Evolutionary conservation across 2,888 invertebrate genomes (phyloP), one percentile per base, ranked within the genome.

Genomic region (Plebejus anna): DNA sequence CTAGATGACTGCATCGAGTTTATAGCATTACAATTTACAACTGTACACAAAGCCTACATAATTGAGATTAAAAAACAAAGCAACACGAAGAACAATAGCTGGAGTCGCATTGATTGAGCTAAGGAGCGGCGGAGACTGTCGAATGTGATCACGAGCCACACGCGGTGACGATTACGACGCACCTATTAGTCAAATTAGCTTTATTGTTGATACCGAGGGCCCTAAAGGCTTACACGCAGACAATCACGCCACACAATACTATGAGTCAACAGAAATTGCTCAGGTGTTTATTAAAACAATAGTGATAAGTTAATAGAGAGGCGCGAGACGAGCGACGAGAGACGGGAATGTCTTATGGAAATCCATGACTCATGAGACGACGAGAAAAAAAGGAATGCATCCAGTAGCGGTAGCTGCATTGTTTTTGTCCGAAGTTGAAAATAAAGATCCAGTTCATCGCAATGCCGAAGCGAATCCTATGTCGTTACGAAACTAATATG

Each of bases 181-280:
- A 90, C 90, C 92, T 92, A 94, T 93, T 93, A 94, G 94, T 92
- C 93, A 94, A 94, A 94, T 94, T 92, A 92, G 92, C 89, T 88
- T 90, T 92, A 94, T 94, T 94, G 93, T 94, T 92, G 87, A 80
- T 86, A 85, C 87, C 89, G 86, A 87, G 89, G 89, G 88, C 87
- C 86, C 90, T 89, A 92, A 91, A 91, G 89, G 92, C 92, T 93
- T 92, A 92, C 85, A 89, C 85, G 85, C 86, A 86, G 88, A 89
- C 92, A 91, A 93, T 94, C 93, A 92, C 89, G 89, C 87, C 83
- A 85, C 87, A 92, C 93, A 91, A 92, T 91, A 86, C 90, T 86
- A 89, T 94, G 94, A 93, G 89, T 94, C 94, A 94, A 86, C 93
- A 88, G 84, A 91, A 91, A 91, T 90, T 89, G 89, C 89, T 84